These are phyloP conservation scores for Mimachlamys varia DNA, from an alignment of 2,888 invertebrate species.

Conservation along the genomic window DNA sequence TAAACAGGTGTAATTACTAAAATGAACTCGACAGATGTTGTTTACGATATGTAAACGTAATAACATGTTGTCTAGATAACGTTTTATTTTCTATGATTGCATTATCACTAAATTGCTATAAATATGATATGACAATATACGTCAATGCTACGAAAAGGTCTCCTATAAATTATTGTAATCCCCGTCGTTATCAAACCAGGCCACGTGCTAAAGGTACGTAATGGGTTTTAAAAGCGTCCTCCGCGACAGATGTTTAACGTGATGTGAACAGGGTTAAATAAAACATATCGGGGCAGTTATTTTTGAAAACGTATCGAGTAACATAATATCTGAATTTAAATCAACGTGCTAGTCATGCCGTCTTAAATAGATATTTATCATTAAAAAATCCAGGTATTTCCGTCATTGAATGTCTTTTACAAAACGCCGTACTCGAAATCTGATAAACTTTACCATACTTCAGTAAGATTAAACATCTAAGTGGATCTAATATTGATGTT, in stretches of 20 bases:
- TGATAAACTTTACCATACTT: background rate
- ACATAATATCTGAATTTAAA: conserved; percentile 34
- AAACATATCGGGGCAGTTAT: background rate
- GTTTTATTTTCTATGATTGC: background rate
- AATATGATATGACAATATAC: background rate
- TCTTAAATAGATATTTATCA: conserved; percentile 1
- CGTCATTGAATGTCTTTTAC: background rate
- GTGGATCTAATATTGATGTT: background rate
- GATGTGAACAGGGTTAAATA: background rate
- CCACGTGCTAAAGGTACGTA: background rate
- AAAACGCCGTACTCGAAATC: background rate
- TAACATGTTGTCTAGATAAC: background rate
- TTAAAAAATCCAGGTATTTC: background rate
- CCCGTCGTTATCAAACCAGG: background rate
- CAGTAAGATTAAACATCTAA: background rate
- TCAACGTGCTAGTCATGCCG: background rate
- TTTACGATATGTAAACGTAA: background rate
- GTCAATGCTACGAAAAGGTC: background rate
- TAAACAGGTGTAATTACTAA: background rate
- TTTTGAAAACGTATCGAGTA: background rate
- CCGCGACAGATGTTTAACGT: background rate
- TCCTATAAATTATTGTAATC: background rate
- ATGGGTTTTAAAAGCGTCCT: background rate
- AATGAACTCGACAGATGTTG: background rate
- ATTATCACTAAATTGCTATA: background rate